Evolutionary conservation across 2,113 vertebrate species (phyloP), one percentile per base, ranked within the genome.

Genomic region (Phylloscopus trochiloides): DNA sequence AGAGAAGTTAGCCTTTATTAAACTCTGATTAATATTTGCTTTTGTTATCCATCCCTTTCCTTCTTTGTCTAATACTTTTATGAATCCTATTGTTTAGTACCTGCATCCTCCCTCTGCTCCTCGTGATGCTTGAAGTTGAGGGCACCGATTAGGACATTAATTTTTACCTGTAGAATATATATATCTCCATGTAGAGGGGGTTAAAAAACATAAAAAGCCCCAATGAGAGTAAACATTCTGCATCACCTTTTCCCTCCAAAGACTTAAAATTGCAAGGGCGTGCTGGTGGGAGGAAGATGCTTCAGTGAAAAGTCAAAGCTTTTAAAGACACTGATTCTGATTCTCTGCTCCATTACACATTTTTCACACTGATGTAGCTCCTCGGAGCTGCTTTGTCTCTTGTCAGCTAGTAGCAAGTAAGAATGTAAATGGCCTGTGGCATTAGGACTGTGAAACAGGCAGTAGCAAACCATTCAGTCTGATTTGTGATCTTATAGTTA

Each of bases 331-430:
- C 22, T 34, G 19, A 16, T 85, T 51, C 36, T 58, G 36, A 61
- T 93, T 94, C 58, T 83, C 24, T 66, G 71, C 74, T 80, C 50
- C 54, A 20, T 91, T 76, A 86, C 62, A 31, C 38, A 31, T 52
- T 85, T 95, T 91, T 83, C 63, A 67, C 45, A 54, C 50, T 76
- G 81, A 22, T 0, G 2, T 32, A 74, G n/a, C 38, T 92, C n/a
- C 28, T 17, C 0, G 0, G 43, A 48, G n/a, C 52, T 70, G 24
- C 74, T 79, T 42, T 87, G 7, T 81, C 24, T 88, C 48, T 73
- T 76, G 40, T 83, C 54, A 59, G 15, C 48, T 92, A 36, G 28
- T 58, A 79, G 45, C 21, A 59, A 81, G 18, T 61, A 57, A 58
- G 66, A 79, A 72, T 62, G 32, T 25, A 62, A 90, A 54, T 47